phyloP scores from a whole-genome alignment of 2,797 vertebrate genomes.

The Dermochelys coriacea region DNA sequence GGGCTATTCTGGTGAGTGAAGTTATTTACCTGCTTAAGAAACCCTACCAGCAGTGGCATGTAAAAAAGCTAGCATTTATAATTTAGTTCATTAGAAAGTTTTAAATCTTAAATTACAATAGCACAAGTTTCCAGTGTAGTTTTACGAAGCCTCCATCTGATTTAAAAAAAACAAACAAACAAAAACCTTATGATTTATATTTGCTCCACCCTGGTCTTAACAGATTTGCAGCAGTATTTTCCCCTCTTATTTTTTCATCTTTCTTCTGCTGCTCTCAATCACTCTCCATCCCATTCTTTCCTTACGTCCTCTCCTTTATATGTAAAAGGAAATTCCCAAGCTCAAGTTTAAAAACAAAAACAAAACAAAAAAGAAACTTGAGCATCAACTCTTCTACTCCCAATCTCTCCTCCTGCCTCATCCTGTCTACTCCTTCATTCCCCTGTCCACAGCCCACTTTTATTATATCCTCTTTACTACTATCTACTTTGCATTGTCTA shows the following conservation, averaged over 20 bases:
- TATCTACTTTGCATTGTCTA: background rate
- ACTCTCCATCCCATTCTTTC: background rate
- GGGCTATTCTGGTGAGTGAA: no score
- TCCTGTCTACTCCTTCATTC: background rate
- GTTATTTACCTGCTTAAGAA: no score
- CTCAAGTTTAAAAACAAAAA: background rate
- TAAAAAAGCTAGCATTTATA: no score
- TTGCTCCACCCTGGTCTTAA: background rate
- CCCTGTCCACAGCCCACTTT: background rate
- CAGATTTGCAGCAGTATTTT: background rate
- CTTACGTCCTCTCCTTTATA: background rate
- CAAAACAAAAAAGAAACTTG: background rate
- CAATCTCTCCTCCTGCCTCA: no score
- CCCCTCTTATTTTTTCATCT: background rate
- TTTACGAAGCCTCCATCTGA: background rate
- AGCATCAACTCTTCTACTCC: background rate
- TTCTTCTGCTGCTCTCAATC: background rate
- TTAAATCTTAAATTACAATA: background rate
- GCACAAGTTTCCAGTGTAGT: background rate
- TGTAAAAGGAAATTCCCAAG: background rate
- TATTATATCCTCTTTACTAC: background rate
- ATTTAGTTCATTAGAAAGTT: no score
- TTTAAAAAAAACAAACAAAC: background rate
- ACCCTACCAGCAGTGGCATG: no score
- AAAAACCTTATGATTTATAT: background rate